phyloP scores from a whole-genome alignment of 1,140 invertebrate species.

The Drosophila paulistorum region DNA sequence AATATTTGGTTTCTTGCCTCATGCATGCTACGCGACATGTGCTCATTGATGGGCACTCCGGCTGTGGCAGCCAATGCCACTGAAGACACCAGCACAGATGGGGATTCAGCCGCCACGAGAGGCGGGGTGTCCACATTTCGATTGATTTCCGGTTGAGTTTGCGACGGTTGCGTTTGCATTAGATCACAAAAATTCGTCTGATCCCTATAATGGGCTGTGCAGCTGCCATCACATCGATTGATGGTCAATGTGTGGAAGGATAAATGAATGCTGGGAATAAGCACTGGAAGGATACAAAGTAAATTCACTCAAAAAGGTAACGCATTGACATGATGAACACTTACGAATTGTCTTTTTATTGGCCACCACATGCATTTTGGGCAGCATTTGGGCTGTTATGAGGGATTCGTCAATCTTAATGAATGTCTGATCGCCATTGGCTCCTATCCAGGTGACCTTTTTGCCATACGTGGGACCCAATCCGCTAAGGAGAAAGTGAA shows the following conservation, averaged over 20 bases:
- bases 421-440: conserved; percentile 97
- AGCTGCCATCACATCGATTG: conserved; percentile 91
- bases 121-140: conserved; percentile 67
- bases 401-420: conserved; percentile 96
- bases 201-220: conserved; percentile 89
- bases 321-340: conserved; percentile 36
- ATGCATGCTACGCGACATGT: conserved; percentile 82
- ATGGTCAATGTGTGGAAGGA: conserved; percentile 91
- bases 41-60: conserved; percentile 72
- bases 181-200: conserved; percentile 88
- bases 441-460: conserved; percentile 96
- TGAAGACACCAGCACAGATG: conserved; percentile 25
- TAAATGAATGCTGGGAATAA: conserved; percentile 73
- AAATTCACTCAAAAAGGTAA: not conserved
- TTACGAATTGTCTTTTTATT: conserved; percentile 93
- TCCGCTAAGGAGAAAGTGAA: conserved; percentile 72
- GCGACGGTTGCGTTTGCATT: conserved; percentile 54
- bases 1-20: conserved; percentile 81
- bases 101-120: conserved; percentile 25
- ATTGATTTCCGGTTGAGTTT: conserved; percentile 67
- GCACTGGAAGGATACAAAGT: conserved; percentile 37
- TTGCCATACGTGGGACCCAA: conserved; percentile 90
- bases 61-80: conserved; percentile 38
- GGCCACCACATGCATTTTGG: conserved; percentile 93
- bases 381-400: conserved; percentile 94